Evolutionary conservation across 1,140 invertebrate genomes (phyloP).

Genomic region (Polypedilum vanderplanki): DNA sequence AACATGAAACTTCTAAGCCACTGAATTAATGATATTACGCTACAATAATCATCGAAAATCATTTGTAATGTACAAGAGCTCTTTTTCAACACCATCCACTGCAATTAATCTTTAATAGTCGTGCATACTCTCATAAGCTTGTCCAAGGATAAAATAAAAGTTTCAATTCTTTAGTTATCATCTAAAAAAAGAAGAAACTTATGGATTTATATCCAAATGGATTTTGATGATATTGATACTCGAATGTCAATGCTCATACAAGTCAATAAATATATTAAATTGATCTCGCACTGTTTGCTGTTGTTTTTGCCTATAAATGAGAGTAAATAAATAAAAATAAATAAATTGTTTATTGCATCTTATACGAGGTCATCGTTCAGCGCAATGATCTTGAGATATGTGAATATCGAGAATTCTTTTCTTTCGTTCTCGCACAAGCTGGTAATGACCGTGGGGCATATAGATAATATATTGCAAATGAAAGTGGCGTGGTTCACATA

Average conservation of each 20-base stretch:
- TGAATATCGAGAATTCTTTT: background rate
- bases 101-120: background rate
- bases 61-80: constrained; percentile 16
- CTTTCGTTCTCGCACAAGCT: background rate
- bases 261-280: background rate
- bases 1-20: too few relatives aligned
- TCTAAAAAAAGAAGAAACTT: background rate
- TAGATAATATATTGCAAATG: background rate
- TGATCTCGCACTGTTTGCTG: background rate
- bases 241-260: background rate
- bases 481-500: background rate
- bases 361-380: background rate
- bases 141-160: too few relatives aligned
- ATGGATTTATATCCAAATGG: background rate
- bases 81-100: background rate
- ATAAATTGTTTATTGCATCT: background rate
- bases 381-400: background rate
- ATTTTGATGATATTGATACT: background rate
- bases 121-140: background rate
- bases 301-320: background rate
- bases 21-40: background rate
- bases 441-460: background rate
- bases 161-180: too few relatives aligned
- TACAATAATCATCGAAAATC: background rate
- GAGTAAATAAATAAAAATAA: background rate